Conservation (phyloP, 2,888 invertebrate species). For the Serripes groenlandicus region DNA sequence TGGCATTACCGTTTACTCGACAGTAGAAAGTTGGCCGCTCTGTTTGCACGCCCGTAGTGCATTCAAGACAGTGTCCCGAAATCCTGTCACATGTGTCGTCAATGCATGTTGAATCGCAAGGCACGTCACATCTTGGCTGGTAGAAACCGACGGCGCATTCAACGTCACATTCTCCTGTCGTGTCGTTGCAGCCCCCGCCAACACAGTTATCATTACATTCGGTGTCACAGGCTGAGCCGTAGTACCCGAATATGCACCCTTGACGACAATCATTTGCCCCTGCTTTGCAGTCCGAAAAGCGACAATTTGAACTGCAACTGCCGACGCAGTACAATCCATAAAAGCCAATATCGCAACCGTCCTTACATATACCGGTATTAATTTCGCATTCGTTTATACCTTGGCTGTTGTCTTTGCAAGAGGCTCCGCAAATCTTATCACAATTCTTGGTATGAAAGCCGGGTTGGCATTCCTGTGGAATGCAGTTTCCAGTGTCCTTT, state of each 20-base stretch:
- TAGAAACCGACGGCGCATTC: slow-evolving; percentile 41
- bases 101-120: slow-evolving; percentile 53
- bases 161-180: slow-evolving; percentile 39
- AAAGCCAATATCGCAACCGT: slow-evolving; percentile 56
- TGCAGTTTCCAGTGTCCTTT: slow-evolving; percentile 43
- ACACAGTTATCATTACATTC: slow-evolving; percentile 51
- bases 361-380: slow-evolving; percentile 46
- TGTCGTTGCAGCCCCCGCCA: slow-evolving; percentile 35
- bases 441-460: slow-evolving; percentile 52
- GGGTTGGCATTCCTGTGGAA: slow-evolving; percentile 31
- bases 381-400: slow-evolving; percentile 43
- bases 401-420: slow-evolving; percentile 36
- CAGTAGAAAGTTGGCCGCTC: slow-evolving; percentile 46
- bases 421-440: slow-evolving; percentile 15
- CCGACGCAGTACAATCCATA: slow-evolving; percentile 46
- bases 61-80: slow-evolving; percentile 55
- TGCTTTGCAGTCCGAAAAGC: slow-evolving; percentile 43
- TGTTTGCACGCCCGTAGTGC: slow-evolving; percentile 20
- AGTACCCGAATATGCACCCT: slow-evolving; percentile 58
- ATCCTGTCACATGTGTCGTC: slow-evolving; percentile 50
- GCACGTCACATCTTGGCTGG: slow-evolving; percentile 30
- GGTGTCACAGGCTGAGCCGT: slow-evolving; percentile 38
- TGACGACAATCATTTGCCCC: slow-evolving; percentile 45
- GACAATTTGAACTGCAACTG: slow-evolving; percentile 50
- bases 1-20: slow-evolving; percentile 44